phyloP scores from a whole-genome alignment of 2,797 vertebrate genomes.

The Sebastes minor region DNA sequence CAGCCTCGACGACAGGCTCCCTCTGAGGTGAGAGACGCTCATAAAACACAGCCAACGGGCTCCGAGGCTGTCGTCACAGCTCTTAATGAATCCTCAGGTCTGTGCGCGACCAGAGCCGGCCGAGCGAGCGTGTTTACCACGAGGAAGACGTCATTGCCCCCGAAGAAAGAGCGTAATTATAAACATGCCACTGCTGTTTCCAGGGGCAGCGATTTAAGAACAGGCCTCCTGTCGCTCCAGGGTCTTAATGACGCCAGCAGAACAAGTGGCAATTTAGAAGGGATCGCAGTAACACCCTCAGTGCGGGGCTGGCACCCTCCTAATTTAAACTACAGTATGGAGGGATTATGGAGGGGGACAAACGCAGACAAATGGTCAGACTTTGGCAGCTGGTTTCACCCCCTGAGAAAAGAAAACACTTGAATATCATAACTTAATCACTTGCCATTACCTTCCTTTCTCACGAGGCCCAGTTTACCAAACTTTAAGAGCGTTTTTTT shows the following conservation, averaged over 20 bases:
- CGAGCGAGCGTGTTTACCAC: constrained; percentile 27
- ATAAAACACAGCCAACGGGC: constrained; percentile 46
- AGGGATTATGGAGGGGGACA: constrained; percentile 35
- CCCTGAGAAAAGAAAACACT: not conserved
- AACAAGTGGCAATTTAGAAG: constrained; percentile 68
- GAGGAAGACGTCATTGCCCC: constrained; percentile 50
- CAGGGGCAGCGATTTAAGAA: constrained; percentile 47
- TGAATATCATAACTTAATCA: not conserved
- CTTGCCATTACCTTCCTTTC: not conserved
- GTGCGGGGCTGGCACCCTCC: constrained; percentile 5
- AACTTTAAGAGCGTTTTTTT: not conserved
- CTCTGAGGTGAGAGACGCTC: constrained; percentile 44
- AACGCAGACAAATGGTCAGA: constrained; percentile 32
- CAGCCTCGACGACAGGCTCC: constrained; percentile 21
- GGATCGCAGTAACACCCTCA: constrained; percentile 28
- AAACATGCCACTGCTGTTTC: constrained; percentile 44
- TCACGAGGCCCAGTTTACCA: not conserved
- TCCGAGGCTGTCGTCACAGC: constrained; percentile 32
- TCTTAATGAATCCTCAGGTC: constrained; percentile 59
- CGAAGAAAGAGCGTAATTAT: constrained; percentile 59
- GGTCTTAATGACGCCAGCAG: constrained; percentile 45
- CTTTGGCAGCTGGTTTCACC: constrained; percentile 17
- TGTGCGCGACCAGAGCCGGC: constrained; percentile 35
- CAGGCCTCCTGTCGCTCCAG: constrained; percentile 40
- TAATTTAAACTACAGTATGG: constrained; percentile 25